These are phyloP conservation scores for Noturus placidus DNA, from an alignment of 2,113 vertebrate genomes.

Conservation along the genomic window DNA sequence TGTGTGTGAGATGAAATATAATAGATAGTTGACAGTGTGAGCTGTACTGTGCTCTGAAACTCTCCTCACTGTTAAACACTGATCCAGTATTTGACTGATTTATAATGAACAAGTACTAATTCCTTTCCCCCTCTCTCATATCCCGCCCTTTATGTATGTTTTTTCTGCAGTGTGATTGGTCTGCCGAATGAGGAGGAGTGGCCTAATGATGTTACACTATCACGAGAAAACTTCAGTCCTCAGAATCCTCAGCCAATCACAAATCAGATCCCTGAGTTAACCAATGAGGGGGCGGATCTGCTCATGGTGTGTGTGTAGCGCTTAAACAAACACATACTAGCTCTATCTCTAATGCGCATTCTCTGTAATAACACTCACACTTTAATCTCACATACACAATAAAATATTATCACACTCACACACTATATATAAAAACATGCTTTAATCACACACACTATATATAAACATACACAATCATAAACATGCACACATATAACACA, in stretches of 20 bases:
- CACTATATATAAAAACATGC: too few relatives aligned
- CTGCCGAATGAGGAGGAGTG: constrained; percentile 79
- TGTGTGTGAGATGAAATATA: too few relatives aligned
- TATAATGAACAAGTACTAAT: background rate
- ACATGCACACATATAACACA: background rate
- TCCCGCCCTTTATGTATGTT: background rate
- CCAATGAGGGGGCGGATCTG: constrained; percentile 76
- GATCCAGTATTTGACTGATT: background rate
- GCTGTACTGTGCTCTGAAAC: background rate
- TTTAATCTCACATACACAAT: background rate
- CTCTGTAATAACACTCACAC: background rate
- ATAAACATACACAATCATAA: background rate
- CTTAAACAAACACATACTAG: background rate
- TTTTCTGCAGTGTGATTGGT: constrained; percentile 73
- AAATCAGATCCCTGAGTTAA: constrained; percentile 81
- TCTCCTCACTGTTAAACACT: background rate
- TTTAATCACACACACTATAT: background rate
- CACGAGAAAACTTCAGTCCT: constrained; percentile 76
- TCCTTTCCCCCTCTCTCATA: background rate
- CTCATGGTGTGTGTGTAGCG: constrained; percentile 70
- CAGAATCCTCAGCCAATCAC: constrained; percentile 74
- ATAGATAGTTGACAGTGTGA: too few relatives aligned
- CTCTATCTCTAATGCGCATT: background rate
- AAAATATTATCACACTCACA: background rate
- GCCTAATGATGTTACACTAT: constrained; percentile 80